phyloP scores from a whole-genome alignment of 2,888 invertebrate species.

The Dendrolimus pini region DNA sequence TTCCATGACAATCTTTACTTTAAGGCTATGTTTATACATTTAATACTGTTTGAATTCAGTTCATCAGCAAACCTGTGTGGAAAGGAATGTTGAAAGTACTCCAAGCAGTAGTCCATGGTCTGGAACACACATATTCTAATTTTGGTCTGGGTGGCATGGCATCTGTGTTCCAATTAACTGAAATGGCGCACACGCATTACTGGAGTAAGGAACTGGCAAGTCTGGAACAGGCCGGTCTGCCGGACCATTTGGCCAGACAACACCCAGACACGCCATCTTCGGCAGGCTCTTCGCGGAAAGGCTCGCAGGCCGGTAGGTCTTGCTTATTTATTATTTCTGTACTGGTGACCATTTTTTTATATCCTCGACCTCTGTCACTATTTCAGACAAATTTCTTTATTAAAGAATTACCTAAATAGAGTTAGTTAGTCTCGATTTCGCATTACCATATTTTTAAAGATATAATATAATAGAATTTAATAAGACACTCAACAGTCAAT shows the following conservation, averaged over 20 bases:
- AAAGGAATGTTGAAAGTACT: slow-evolving; percentile 97
- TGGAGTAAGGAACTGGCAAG: slow-evolving; percentile 92
- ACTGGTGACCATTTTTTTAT: too few species aligned
- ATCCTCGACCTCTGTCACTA: too few species aligned
- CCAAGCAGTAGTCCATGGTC: slow-evolving; percentile 91
- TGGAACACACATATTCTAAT: slow-evolving; percentile 94
- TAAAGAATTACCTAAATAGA: too few species aligned
- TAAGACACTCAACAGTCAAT: too few species aligned
- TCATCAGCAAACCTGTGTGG: slow-evolving; percentile 92
- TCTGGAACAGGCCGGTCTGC: slow-evolving; percentile 71
- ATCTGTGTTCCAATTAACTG: slow-evolving; percentile 96
- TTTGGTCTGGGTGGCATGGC: slow-evolving; percentile 98
- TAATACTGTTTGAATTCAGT: slow-evolving; percentile 71
- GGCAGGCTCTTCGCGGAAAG: slow-evolving; percentile 79
- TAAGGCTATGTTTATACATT: too few species aligned
- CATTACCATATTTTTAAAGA: too few species aligned
- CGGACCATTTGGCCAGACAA: slow-evolving; percentile 46
- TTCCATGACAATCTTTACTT: too few species aligned
- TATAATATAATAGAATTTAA: too few species aligned
- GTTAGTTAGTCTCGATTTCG: too few species aligned
- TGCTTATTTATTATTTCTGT: too few species aligned
- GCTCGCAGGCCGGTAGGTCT: slow-evolving; percentile 78
- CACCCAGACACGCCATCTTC: slow-evolving; percentile 53
- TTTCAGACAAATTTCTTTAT: too few species aligned
- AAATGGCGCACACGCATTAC: slow-evolving; percentile 99